A percentile compares a stretch with the other conserved stretches of the same genome.
These are phyloP conservation scores for Platyura marginata DNA, from an alignment of 1,140 invertebrate genomes.

Conservation along the genomic window DNA sequence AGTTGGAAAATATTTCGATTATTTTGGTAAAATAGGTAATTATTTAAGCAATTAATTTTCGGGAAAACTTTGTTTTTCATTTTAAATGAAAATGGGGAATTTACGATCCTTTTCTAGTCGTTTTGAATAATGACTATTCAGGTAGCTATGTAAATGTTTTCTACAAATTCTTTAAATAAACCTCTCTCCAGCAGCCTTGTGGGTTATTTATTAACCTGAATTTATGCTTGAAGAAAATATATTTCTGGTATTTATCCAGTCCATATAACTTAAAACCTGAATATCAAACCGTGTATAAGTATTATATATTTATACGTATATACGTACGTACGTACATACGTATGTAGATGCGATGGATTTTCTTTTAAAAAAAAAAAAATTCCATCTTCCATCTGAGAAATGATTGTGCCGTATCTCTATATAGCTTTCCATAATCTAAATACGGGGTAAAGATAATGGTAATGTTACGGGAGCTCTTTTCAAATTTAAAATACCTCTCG, in stretches of 20 bases:
- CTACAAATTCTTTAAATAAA: background rate
- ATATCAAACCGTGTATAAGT: too few relatives aligned
- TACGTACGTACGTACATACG: too few relatives aligned
- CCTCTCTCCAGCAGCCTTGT: background rate
- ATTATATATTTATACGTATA: too few relatives aligned
- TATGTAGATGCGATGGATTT: too few relatives aligned
- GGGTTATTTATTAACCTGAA: background rate
- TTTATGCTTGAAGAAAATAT: background rate
- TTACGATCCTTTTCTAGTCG: background rate
- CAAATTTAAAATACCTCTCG: too few relatives aligned
- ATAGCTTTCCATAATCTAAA: too few relatives aligned
- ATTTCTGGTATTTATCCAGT: background rate
- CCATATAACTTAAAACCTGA: background rate
- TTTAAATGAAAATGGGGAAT: background rate
- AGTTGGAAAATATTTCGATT: background rate
- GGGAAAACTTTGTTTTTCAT: background rate
- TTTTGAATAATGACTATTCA: background rate
- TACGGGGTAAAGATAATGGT: too few relatives aligned
- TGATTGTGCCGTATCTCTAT: too few relatives aligned
- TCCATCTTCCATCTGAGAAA: too few relatives aligned
- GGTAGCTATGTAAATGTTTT: background rate
- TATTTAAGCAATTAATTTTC: background rate
- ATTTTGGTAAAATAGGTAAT: background rate
- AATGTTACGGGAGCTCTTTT: too few relatives aligned
- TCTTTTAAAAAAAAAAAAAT: too few relatives aligned